These are phyloP conservation scores for Illadopsis cleaveri DNA, from an alignment of 2,113 vertebrate species.

Conservation along the genomic window DNA sequence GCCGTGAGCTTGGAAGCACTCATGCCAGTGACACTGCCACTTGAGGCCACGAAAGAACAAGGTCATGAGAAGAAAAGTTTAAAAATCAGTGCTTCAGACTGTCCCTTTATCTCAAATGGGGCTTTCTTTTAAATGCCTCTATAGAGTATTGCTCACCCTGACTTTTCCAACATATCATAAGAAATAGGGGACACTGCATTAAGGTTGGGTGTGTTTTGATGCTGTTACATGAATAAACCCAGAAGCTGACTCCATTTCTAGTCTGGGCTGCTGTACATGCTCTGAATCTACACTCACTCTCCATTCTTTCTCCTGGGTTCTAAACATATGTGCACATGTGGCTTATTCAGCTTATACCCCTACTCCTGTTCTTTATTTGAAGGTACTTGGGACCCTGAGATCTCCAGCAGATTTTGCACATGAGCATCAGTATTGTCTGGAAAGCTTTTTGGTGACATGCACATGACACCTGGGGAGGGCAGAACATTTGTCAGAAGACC, in stretches of 20 bases:
- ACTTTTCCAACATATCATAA: not conserved
- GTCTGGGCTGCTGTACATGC: not conserved
- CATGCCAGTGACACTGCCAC: not conserved
- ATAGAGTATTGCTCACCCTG: not conserved
- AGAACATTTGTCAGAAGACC: not conserved
- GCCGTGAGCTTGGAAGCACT: not conserved
- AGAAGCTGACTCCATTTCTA: not conserved
- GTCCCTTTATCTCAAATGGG: not conserved
- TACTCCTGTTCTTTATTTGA: not conserved
- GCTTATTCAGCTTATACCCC: not conserved
- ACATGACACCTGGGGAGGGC: rapidly evolving
- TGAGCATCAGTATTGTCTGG: not conserved
- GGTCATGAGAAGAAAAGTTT: not conserved
- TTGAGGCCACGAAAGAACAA: not conserved
- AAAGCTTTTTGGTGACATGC: not conserved
- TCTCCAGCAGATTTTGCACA: not conserved
- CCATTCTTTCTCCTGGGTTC: not conserved
- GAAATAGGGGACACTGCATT: not conserved
- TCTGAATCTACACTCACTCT: rapidly evolving
- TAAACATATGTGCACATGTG: not conserved
- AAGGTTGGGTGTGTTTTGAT: not conserved
- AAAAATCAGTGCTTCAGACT: not conserved
- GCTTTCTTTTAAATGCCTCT: not conserved
- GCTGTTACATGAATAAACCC: not conserved
- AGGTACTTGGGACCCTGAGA: not conserved